These are phyloP conservation scores for Trissolcus japonicus DNA, from an alignment of 2,888 invertebrate genomes.

Conservation along the genomic window DNA sequence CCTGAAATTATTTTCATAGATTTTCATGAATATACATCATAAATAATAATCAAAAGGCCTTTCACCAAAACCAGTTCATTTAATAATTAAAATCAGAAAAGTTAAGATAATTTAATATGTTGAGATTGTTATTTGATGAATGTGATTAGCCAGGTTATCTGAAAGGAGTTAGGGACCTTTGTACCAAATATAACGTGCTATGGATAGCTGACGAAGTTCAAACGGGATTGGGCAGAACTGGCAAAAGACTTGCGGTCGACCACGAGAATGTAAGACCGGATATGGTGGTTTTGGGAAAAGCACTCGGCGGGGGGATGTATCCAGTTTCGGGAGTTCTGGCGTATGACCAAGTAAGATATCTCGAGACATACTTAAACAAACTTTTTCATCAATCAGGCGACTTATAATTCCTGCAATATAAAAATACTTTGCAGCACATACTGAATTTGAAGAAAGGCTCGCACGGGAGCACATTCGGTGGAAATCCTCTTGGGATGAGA, in stretches of 20 bases:
- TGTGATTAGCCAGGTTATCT: conserved; percentile 81
- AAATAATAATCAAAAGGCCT: too few relatives aligned
- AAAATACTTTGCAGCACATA: conserved; percentile 63
- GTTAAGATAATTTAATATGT: too few relatives aligned
- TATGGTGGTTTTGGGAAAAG: conserved; percentile 87
- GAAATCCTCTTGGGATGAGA: conserved; percentile 87
- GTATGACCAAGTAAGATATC: conserved; percentile 81
- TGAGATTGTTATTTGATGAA: not conserved
- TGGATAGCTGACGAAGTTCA: conserved; percentile 92
- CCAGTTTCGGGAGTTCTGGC: conserved; percentile 85
- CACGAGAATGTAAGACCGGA: conserved; percentile 87
- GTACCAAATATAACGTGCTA: conserved; percentile 86
- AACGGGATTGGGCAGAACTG: conserved; percentile 90
- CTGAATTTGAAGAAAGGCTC: conserved; percentile 74
- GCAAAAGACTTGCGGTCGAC: conserved; percentile 84
- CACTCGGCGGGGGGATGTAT: conserved; percentile 88
- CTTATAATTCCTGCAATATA: not conserved
- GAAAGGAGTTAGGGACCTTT: conserved; percentile 83
- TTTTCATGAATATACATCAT: not conserved
- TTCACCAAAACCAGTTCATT: too few relatives aligned
- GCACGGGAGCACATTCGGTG: conserved; percentile 91
- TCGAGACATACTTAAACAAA: not conserved
- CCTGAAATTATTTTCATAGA: not conserved
- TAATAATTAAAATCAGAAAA: too few relatives aligned
- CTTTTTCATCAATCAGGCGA: not conserved